A percentile compares a stretch with the other conserved stretches of the same genome.
phyloP scores from a whole-genome alignment of 2,797 vertebrate species.

The Falco concolor region DNA sequence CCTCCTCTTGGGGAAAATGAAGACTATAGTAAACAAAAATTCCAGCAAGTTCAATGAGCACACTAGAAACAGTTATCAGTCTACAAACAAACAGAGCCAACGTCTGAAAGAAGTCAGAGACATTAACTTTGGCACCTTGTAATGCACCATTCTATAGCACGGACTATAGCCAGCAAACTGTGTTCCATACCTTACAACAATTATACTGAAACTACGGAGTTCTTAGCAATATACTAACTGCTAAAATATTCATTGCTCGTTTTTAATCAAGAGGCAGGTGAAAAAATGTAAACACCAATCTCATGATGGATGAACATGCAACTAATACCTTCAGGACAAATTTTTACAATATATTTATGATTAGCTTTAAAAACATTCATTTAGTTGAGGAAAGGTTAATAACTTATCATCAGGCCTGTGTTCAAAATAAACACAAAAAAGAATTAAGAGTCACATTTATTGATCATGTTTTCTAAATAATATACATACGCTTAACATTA shows the following conservation, averaged over 20 bases:
- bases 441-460: slow-evolving; percentile 67
- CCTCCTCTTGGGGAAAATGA: slow-evolving; percentile 63
- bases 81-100: slow-evolving; percentile 61
- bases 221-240: slow-evolving; percentile 62
- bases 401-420: slow-evolving; percentile 39
- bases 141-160: slow-evolving; percentile 49
- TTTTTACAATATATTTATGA: slow-evolving; percentile 26
- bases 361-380: slow-evolving; percentile 34
- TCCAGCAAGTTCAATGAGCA: slow-evolving; percentile 75
- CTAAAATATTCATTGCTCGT: slow-evolving; percentile 65
- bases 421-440: slow-evolving; percentile 71
- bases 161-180: slow-evolving; percentile 61
- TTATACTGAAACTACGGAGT: slow-evolving; percentile 49
- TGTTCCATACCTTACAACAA: slow-evolving; percentile 55
- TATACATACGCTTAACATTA: slow-evolving; percentile 42
- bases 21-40: slow-evolving; percentile 68
- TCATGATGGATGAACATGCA: slow-evolving; percentile 67
- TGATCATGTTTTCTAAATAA: slow-evolving; percentile 54
- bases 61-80: slow-evolving; percentile 50
- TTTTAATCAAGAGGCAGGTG: slow-evolving; percentile 63
- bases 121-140: slow-evolving; percentile 62
- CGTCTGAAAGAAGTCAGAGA: slow-evolving; percentile 55
- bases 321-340: slow-evolving; percentile 55
- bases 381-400: slow-evolving; percentile 40
- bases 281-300: slow-evolving; percentile 72